Evolutionary conservation across 2,113 vertebrate species (phyloP), one percentile per base, ranked within the genome.

Genomic region (Lipophrys pholis): DNA sequence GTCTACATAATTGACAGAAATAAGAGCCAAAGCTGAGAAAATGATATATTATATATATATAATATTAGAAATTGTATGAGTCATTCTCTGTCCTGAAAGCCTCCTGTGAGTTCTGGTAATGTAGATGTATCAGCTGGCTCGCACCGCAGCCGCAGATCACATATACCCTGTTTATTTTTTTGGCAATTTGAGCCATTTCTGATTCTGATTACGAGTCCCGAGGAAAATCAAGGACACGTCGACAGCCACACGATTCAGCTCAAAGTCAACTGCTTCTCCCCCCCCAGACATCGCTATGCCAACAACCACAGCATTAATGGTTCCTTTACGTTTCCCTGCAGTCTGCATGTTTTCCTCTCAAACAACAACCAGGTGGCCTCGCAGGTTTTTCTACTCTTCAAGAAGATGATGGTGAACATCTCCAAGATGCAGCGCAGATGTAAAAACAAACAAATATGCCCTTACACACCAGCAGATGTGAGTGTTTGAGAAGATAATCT

Each of bases 221-320:
- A 15, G 43, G 15, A 48, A 51, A 70, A 49, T 66, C 43, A 58
- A 68, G 63, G 73, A 70, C 64, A 58, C 55, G 5, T 45, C 45
- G 16, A 63, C 73, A 86, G 72, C 65, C 72, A 57, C 43, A 49
- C 6, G 35, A 14, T 21, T 12, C 55, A 61, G n/a, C 6, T 12
- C 17, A 46, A 55, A 61, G 45, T 60, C 55, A 17, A 60, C 63
- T 49, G 69, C 63, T 69, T 78, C 65, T 48, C 61, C 59, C 56
- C 65, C 43, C 61, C 59, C 56, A 30, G 62, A 69, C 30, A 21
- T 12, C n/a, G 40, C 42, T 55, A 75, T 9, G 53, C 39, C 10
- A 42, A 53, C 56, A 51, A 21, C 58, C 39, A 40, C 12, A n/a
- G 38, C 14, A 43, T 55, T 43, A 39, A 62, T 6, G 6, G 11